Base-by-base conservation (phyloP, 2,888 invertebrate species). In the Acanthopleura granulata region DNA sequence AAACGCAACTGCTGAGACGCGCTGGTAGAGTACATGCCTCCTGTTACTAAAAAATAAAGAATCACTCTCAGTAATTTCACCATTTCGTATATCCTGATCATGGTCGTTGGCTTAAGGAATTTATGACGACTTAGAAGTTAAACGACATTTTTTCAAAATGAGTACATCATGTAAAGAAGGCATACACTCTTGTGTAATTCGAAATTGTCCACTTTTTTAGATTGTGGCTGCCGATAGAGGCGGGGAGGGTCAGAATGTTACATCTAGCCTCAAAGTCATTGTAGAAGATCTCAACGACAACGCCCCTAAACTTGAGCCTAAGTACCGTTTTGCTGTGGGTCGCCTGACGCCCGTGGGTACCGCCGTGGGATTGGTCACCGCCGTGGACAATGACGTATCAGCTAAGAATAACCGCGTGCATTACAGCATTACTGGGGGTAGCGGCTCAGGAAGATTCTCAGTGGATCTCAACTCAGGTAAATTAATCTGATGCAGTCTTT, bases 221-320 rank as follows among this genome's bases (percentile, higher is more conserved):
- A 57, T 81, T 14, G 62, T 70, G 18, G 81, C 80, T 18, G 75
- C 71, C 11, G 80, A 81, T 70, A 74, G 78, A 73, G 76, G 73
- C 25, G 79, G 78, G 11, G 61, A 22, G 15, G 78, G 80, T 15
- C 75, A 74, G n/a, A 57, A 72, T 22, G 66, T 78, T 25, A 66
- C 72, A 22, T 66, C 77, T 18, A 72, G 61, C 22, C 62, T 81
- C 16, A 74, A 61, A 18, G 76, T 81, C 16, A 50, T 62, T 9
- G 72, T 80, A 3, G 40, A 73, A 25, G 80, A 80, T 49, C 40
- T 70, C 9, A 80, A 80, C 49, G 80, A 80, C 75, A 78, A 80
- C 51, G 49, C 71, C n/a, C 80, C 80, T 18, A 25, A 30, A 1
- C 78, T 80, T 49, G 25, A 57, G 18, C 40, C 74, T 6, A 30